Conservation (phyloP, 2,113 vertebrate genomes). For the Ptilonorhynchus violaceus region DNA sequence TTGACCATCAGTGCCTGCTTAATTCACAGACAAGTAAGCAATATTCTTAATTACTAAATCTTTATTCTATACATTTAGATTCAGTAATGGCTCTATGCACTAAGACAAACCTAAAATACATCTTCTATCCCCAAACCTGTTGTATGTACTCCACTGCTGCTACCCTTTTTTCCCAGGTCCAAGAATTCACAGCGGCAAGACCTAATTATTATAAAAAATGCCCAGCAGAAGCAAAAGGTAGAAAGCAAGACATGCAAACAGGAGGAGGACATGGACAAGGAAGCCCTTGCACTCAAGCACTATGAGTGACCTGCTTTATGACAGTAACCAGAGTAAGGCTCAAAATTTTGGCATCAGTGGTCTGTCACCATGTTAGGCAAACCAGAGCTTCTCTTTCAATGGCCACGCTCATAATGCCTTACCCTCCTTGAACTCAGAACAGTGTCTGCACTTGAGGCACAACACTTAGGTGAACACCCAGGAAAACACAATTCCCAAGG, state of each 20-base stretch:
- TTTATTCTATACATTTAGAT: neutral
- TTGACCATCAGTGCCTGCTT: neutral
- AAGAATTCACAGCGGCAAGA: neutral
- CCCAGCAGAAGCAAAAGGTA: neutral
- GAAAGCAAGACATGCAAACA: neutral
- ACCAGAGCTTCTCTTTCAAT: neutral
- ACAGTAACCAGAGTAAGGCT: neutral
- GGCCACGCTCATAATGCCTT: neutral
- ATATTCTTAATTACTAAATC: neutral
- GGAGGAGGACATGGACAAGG: neutral
- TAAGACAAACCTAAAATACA: neutral
- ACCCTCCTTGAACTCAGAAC: neutral
- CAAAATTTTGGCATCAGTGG: neutral
- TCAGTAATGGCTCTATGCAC: neutral
- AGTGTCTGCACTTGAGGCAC: neutral
- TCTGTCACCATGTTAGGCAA: neutral
- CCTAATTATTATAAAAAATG: neutral
- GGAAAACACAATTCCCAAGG: neutral
- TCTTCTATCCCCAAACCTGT: neutral
- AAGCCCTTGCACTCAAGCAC: neutral
- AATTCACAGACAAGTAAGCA: neutral
- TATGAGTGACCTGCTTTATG: accelerated
- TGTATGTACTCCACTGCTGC: neutral
- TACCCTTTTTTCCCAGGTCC: neutral
- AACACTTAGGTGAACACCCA: neutral